Evolutionary conservation across 2,113 vertebrate species (phyloP), one percentile per base, ranked within the genome.

Genomic region (Castor canadensis): DNA sequence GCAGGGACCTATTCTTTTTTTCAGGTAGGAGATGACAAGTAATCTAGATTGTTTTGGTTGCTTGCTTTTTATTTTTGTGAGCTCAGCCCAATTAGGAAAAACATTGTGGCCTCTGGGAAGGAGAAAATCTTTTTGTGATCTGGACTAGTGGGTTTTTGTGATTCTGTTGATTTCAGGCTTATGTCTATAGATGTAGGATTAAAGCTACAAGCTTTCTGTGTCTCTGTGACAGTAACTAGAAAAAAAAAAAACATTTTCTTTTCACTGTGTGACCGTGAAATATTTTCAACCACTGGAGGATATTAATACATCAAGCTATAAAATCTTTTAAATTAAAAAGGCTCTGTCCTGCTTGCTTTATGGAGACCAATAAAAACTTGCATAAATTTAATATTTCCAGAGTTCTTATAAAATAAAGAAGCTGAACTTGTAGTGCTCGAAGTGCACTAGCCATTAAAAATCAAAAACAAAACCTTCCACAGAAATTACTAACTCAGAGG

Each of bases 331-430:
- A 19, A n/a, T 75, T 62, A 89, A 87, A 81, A 28, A 79, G 79
- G 6, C 62, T 86, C 71, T 89, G 13, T 67, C 87, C 17, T 81
- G 38, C 28, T 86, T 47, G 28, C 24, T 43, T 93, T 69, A 26
- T 43, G 82, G 20, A 95, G 38, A 87, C 35, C 69, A 83, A 69
- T 49, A 54, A 85, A 40, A 32, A 5, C 28, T 90, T 81, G 40
- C 32, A 80, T 79, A 87, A 73, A 91, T 79, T 73, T 73, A 95
- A 58, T 24, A 73, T 84, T 94, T 93, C 28, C 52, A 93, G 38
- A 91, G 71, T 80, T 90, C 49, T 84, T 38, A 80, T 40, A 40
- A 82, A 95, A 87, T 81, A 58, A 96, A 80, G 26, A 79, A 69
- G 28, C 32, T 43, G 9, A 92, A 83, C 47, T 83, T 80, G 35